phyloP scores from a whole-genome alignment of 2,888 invertebrate genomes.

The Mycogona germanica region DNA sequence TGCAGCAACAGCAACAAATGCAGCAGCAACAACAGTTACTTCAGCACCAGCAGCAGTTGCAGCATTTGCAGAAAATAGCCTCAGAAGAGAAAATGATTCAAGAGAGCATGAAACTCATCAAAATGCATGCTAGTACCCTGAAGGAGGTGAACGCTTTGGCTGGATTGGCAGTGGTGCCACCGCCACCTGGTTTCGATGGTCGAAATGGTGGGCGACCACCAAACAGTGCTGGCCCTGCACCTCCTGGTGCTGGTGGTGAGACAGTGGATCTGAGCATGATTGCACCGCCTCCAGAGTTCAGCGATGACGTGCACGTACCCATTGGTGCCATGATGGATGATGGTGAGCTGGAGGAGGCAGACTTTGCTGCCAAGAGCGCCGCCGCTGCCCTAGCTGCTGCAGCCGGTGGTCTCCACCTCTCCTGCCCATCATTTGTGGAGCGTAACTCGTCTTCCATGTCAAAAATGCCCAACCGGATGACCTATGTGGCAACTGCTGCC shows the following conservation, averaged over 20 bases:
- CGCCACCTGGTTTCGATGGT: slow-evolving; percentile 27
- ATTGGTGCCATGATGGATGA: slow-evolving; percentile 16
- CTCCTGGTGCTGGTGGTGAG: slow-evolving; percentile 7
- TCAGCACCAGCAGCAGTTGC: not conserved
- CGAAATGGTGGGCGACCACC: not conserved
- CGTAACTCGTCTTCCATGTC: not conserved
- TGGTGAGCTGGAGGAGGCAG: slow-evolving; percentile 14
- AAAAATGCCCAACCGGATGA: not conserved
- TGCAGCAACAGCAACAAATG: slow-evolving; percentile 5
- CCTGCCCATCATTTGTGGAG: slow-evolving; percentile 14
- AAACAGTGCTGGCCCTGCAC: slow-evolving; percentile 18
- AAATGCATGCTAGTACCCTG: slow-evolving; percentile 33
- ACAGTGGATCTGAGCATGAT: slow-evolving; percentile 29
- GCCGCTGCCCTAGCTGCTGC: slow-evolving; percentile 16
- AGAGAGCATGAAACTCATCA: slow-evolving; percentile 32
- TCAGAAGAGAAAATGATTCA: slow-evolving; percentile 31
- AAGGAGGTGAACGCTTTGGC: slow-evolving; percentile 28
- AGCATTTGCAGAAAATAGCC: not conserved
- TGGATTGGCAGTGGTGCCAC: slow-evolving; percentile 22
- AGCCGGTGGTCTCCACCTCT: slow-evolving; percentile 18
- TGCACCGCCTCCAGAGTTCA: slow-evolving; percentile 84
- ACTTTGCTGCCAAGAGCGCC: slow-evolving; percentile 16
- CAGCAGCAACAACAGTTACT: slow-evolving; percentile 16
- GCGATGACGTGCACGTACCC: slow-evolving; percentile 44
- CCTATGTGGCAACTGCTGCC: too few species aligned